phyloP scores from a whole-genome alignment of 2,797 vertebrate species.

The Propithecus perrieri region DNA sequence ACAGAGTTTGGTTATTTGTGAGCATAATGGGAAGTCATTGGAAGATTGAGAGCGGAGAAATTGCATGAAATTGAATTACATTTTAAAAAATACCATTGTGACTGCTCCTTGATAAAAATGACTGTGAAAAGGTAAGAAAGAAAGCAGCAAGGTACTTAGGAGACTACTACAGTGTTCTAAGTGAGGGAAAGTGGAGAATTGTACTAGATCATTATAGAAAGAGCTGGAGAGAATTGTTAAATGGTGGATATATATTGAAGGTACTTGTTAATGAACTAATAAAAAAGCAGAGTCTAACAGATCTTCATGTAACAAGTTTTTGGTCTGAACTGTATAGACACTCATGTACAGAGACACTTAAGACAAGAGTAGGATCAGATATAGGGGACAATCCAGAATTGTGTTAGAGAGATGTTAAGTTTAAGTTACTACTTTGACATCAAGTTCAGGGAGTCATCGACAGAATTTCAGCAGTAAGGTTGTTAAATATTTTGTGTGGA shows the following conservation, averaged over 20 bases:
- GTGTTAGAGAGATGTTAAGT: not conserved
- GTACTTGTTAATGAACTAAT: not conserved
- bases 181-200: not conserved
- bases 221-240: not conserved
- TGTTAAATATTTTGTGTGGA: not conserved
- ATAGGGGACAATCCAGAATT: not conserved
- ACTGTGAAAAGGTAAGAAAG: not conserved
- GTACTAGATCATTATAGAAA: not conserved
- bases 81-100: not conserved
- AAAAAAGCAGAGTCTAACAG: not conserved
- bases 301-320: not conserved
- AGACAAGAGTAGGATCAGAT: not conserved
- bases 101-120: not conserved
- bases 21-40: not conserved
- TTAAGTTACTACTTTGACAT: not conserved
- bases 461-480: not conserved
- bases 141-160: not conserved
- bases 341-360: not conserved
- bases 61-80: not conserved
- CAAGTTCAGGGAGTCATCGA: not conserved
- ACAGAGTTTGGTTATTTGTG: not conserved
- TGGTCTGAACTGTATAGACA: not conserved
- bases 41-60: not conserved
- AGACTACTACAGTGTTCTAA: not conserved
- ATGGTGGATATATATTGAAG: not conserved